Conservation (phyloP, 2,113 vertebrate genomes). For the Daubentonia madagascariensis region DNA sequence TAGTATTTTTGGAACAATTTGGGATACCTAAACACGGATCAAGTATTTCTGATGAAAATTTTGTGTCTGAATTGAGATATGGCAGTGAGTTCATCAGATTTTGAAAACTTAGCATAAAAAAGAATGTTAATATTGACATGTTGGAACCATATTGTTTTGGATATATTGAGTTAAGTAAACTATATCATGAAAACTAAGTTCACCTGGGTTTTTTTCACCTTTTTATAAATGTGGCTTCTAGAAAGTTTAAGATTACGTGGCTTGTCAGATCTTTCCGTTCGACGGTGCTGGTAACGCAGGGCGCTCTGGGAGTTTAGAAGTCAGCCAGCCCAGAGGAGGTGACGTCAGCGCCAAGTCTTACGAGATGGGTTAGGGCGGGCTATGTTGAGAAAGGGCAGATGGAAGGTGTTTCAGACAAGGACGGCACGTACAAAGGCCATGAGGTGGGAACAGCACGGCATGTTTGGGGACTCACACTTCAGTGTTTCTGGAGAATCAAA, state of each 20-base stretch:
- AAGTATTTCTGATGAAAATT: neutral
- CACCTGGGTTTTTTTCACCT: neutral
- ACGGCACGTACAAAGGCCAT: accelerated
- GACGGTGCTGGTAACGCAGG: accelerated
- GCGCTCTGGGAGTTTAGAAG: neutral
- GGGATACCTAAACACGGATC: neutral
- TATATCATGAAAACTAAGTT: neutral
- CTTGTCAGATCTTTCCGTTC: accelerated
- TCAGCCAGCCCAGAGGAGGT: neutral
- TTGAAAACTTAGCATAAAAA: neutral
- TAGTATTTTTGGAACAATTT: neutral
- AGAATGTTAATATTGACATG: neutral
- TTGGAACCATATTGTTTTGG: neutral
- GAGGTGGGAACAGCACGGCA: accelerated
- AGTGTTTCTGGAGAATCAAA: neutral
- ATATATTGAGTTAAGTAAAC: neutral
- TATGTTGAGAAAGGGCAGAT: accelerated
- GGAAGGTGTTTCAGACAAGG: neutral
- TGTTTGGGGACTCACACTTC: accelerated
- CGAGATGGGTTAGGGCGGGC: neutral
- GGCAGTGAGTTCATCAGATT: neutral
- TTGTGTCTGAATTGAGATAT: neutral
- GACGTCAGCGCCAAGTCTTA: neutral
- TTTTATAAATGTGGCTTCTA: neutral
- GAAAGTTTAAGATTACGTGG: neutral